These are phyloP conservation scores for Enteromius thamalakanensis DNA, from an alignment of 2,797 vertebrate species.

Conservation along the genomic window DNA sequence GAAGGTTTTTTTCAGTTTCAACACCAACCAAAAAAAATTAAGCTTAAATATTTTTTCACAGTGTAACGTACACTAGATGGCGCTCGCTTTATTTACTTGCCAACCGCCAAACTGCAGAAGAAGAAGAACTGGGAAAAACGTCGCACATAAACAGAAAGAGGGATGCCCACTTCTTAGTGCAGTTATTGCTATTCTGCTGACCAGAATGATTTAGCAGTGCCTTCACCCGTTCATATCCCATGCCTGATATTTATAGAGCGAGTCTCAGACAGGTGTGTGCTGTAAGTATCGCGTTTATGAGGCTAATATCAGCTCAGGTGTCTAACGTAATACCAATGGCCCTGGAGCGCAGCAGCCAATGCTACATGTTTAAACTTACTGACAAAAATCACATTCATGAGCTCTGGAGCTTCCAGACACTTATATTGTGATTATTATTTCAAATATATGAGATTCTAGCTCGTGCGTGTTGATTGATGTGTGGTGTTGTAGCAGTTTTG, in stretches of 20 bases:
- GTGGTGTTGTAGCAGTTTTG: background rate
- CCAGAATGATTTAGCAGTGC: slow-evolving; percentile 2
- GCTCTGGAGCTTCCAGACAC: background rate
- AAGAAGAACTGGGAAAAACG: slow-evolving; percentile 3
- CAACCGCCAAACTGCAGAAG: background rate
- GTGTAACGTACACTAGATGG: background rate
- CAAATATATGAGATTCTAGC: background rate
- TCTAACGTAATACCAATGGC: background rate
- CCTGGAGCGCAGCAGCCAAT: background rate
- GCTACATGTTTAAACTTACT: background rate
- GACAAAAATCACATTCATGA: background rate
- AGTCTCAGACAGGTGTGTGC: slow-evolving; percentile 18
- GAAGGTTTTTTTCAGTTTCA: too few species aligned
- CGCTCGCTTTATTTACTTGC: background rate
- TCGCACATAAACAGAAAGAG: slow-evolving; percentile 22
- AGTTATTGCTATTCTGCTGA: background rate
- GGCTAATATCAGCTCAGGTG: background rate
- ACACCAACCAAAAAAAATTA: too few species aligned
- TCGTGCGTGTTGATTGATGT: background rate
- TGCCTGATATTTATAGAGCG: slow-evolving; percentile 20
- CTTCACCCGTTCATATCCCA: background rate
- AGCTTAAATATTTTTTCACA: too few species aligned
- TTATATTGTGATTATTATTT: background rate
- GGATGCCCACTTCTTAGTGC: slow-evolving; percentile 18
- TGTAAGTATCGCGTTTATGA: slow-evolving; percentile 39